Conservation (phyloP, 2,797 vertebrate genomes). For the Bradypus variegatus region DNA sequence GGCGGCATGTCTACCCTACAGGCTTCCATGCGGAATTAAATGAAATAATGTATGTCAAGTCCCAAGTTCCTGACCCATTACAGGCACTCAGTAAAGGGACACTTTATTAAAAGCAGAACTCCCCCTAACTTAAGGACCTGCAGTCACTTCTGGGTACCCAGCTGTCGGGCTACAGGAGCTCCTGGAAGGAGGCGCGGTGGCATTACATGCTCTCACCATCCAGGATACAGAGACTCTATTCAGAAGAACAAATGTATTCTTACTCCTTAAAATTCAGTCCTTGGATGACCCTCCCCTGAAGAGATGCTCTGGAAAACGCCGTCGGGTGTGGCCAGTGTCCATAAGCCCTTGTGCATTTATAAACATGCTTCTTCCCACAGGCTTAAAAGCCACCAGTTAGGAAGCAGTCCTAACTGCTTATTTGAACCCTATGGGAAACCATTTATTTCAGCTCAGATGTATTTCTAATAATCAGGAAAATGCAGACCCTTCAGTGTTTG, state of each 20-base stretch:
- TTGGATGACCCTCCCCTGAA: background rate
- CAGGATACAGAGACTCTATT: background rate
- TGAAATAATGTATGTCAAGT: background rate
- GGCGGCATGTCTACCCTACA: background rate
- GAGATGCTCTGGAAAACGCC: background rate
- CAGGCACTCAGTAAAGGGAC: background rate
- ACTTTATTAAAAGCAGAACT: background rate
- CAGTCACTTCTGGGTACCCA: background rate
- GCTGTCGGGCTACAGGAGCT: background rate
- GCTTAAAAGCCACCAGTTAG: background rate
- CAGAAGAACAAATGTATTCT: constrained; percentile 9
- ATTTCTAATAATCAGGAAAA: background rate
- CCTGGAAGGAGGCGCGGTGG: background rate
- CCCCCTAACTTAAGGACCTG: background rate
- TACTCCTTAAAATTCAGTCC: background rate
- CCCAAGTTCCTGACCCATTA: background rate
- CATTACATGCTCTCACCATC: background rate
- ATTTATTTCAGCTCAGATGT: background rate
- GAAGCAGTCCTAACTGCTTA: background rate
- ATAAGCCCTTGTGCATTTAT: background rate
- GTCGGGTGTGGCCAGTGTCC: background rate
- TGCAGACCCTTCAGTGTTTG: background rate
- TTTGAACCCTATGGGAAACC: constrained; percentile 26
- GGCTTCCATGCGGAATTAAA: background rate
- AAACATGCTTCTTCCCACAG: background rate